Conservation (phyloP, 2,113 vertebrate species). For the Sinosuthora webbiana region DNA sequence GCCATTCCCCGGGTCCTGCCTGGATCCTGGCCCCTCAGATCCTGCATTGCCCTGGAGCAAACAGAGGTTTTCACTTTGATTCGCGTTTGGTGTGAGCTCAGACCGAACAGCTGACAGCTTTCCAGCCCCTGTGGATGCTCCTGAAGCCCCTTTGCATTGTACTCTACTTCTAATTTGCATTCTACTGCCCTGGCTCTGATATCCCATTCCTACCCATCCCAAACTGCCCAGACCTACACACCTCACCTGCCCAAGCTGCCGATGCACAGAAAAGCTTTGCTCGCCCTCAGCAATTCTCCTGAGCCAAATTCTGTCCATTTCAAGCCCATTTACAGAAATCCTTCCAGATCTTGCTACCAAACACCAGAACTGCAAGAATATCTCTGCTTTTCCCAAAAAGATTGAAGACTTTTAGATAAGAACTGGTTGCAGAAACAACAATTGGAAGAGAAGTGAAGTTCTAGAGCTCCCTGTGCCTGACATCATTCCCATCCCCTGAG, state of each 20-base stretch:
- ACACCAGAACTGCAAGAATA: not conserved
- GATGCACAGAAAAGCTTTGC: not conserved
- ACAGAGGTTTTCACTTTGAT: not conserved
- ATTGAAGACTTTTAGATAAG: not conserved
- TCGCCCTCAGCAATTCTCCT: not conserved
- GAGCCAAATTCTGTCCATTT: not conserved
- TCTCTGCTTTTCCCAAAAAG: not conserved
- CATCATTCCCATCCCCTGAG: not conserved
- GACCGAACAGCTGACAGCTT: accelerated
- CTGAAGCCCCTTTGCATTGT: not conserved
- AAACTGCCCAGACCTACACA: not conserved
- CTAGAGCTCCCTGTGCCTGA: not conserved
- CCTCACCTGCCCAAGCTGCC: not conserved
- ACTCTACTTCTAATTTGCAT: not conserved
- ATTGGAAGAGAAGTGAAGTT: not conserved
- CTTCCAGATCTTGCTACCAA: not conserved
- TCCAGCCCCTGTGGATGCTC: not conserved
- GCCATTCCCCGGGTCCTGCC: not conserved
- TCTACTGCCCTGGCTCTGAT: not conserved
- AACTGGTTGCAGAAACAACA: not conserved
- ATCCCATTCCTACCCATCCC: not conserved
- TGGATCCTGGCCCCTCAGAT: not conserved
- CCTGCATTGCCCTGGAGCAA: not conserved
- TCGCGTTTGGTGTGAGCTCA: not conserved
- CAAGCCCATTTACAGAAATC: not conserved